Percentiles rank a stretch among this genome's conserved stretches.
phyloP scores from a whole-genome alignment of 2,113 vertebrate species.

The Notothenia coriiceps region DNA sequence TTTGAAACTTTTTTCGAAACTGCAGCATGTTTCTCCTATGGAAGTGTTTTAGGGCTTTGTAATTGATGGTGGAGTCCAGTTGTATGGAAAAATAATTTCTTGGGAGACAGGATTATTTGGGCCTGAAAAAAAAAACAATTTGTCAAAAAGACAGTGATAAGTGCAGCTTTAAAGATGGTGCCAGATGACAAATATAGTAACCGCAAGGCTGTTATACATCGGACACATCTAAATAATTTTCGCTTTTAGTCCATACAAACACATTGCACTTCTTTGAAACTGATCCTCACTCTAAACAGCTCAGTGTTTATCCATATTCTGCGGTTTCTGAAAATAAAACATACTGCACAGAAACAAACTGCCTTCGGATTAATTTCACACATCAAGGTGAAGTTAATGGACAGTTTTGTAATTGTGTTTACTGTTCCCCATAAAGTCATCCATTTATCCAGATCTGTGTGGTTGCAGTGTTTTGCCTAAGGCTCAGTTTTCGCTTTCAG shows the following conservation, averaged over 20 bases:
- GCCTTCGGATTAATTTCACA: constrained; percentile 18
- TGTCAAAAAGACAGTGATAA: background rate
- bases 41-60: too few relatives aligned
- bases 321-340: constrained; percentile 28
- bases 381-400: constrained; percentile 30
- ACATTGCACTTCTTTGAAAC: background rate
- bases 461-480: constrained; percentile 22
- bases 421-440: constrained; percentile 3
- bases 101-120: background rate
- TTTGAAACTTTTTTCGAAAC: too few relatives aligned
- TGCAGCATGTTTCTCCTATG: too few relatives aligned
- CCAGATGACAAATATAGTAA: background rate
- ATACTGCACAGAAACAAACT: constrained; percentile 26
- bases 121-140: background rate
- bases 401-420: constrained; percentile 31
- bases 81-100: too few relatives aligned
- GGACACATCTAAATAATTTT: background rate
- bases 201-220: background rate
- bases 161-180: background rate
- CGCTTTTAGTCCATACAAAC: background rate
- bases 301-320: constrained; percentile 23
- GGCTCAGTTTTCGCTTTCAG: constrained; percentile 37
- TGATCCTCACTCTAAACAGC: background rate
- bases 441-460: constrained; percentile 7
- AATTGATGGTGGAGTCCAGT: too few relatives aligned